phyloP scores from a whole-genome alignment of 2,797 vertebrate species.

The Vipera latastei region DNA sequence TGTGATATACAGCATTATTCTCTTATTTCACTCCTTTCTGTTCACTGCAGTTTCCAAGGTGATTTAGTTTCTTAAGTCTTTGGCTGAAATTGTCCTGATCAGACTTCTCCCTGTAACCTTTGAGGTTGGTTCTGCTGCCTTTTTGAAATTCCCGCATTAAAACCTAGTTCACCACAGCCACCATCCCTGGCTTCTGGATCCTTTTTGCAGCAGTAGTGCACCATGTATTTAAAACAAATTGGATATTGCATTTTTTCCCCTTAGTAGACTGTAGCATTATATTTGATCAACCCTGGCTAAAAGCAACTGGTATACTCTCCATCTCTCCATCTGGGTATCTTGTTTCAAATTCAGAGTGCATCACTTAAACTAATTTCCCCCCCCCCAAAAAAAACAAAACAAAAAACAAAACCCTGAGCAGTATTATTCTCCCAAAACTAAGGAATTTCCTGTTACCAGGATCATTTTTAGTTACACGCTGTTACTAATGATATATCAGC shows the following conservation, averaged over 20 bases:
- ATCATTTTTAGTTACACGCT: neutral
- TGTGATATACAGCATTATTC: neutral
- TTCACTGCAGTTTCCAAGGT: neutral
- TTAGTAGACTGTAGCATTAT: neutral
- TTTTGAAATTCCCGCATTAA: neutral
- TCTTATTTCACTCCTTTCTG: neutral
- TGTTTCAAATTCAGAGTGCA: neutral
- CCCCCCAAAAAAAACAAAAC: too few relatives aligned
- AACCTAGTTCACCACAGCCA: neutral
- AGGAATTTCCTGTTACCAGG: neutral
- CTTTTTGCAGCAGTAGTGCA: neutral
- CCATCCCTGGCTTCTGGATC: neutral
- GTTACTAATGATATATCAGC: neutral
- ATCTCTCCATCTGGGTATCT: neutral
- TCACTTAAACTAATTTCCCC: neutral
- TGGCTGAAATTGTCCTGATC: neutral
- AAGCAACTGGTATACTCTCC: neutral
- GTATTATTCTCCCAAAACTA: neutral
- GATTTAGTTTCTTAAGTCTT: neutral
- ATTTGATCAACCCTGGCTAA: neutral
- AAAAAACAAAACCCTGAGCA: neutral
- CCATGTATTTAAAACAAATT: neutral
- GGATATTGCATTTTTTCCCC: neutral
- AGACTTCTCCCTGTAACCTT: neutral
- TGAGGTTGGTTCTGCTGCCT: neutral